Base-by-base conservation (phyloP, 2,797 vertebrate species). In the Nannoperca australis region DNA sequence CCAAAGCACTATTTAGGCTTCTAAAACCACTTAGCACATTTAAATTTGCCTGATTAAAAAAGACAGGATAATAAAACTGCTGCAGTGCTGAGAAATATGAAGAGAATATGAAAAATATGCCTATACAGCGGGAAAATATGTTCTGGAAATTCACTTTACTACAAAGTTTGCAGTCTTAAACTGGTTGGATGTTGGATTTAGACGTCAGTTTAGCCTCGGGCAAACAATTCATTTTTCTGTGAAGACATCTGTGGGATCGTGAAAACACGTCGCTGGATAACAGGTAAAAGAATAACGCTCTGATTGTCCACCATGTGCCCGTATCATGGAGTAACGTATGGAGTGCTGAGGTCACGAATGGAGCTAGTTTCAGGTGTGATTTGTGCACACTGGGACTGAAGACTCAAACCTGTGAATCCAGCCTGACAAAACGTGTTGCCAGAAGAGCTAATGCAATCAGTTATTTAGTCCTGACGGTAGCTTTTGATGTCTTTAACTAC, bases 261-360 rank as follows among this genome's bases (percentile, higher is more conserved):
- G 14, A 73, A 77, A 75, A 73, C 7, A 45, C 36, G 11, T 38
- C 9, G 34, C 54, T 42, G 60, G 10, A 53, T 32, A 6, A 68
- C 49, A 60, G 27, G 30, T 70, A 42, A 44, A 77, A 74, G 47
- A 13, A 15, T 1, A 63, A 44, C 4, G 0, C 42, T 51, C 68
- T 38, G n/a, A 36, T 24, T 64, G 69, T 73, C 59, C 59, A 53
- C 65, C 18, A 10, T 55, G 67, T 49, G 61, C 61, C 50, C 11
- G 34, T 17, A 47, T 45, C 20, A 64, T 24, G 59, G 61, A 64
- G 55, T 63, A 24, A 64, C 7, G 0, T n/a, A 36, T 13, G 34
- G 44, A 71, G 74, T 17, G 22, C 62, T 12, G 61, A 55, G 64
- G 80, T 78, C 80, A 79, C 47, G 82, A 44, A 75, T 55, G 55